Evolutionary conservation across 2,113 vertebrate species (phyloP), one percentile per base, ranked within the genome.

Genomic region (Poecile atricapillus): DNA sequence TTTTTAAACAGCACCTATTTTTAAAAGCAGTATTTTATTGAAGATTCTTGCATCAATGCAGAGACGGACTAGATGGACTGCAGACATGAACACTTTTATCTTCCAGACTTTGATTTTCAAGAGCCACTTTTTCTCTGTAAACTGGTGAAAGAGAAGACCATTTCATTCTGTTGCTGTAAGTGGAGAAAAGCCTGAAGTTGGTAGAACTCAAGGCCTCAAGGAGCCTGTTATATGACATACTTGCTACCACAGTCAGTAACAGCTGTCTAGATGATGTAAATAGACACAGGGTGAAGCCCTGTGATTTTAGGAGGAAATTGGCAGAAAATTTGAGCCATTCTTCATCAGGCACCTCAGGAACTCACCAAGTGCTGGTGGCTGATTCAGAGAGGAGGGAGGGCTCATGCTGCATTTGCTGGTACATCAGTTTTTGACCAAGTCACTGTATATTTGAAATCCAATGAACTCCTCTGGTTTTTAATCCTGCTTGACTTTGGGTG

Each of bases 1-100:
- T 82, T 83, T 92, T 94, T 84, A 87, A 94, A 82, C 19, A 75
- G 73, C 49, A 69, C 62, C 63, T 91, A 33, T 78, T 96, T 95
- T 93, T 91, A 87, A 94, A 87, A 84, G 62, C 35, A 60, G 41
- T 56, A 53, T 87, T 84, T 55, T 62, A 44, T 81, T 87, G 13
- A 56, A 63, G 71, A 83, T n/a, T 58, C 87, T 84, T 89, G 14
- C 37, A 31, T 90, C 74, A 71, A 11, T 87, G 65, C 52, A 63
- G 50, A 95, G n/a, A 52, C 52, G 37, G 37, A 75, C 73, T 84
- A 63, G 87, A 56, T 46, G 59, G 77, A 86, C 62, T 85, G 70
- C 62, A 85, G 67, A 43, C 33, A 21, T n/a, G 33, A 83, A 65
- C 30, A 21, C 24, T 88, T 95, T 63, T 20, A 77, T 88, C 63